Evolutionary conservation across 2,888 invertebrate species (phyloP), one percentile per base, ranked within the genome.

Genomic region (Agrotis puta): DNA sequence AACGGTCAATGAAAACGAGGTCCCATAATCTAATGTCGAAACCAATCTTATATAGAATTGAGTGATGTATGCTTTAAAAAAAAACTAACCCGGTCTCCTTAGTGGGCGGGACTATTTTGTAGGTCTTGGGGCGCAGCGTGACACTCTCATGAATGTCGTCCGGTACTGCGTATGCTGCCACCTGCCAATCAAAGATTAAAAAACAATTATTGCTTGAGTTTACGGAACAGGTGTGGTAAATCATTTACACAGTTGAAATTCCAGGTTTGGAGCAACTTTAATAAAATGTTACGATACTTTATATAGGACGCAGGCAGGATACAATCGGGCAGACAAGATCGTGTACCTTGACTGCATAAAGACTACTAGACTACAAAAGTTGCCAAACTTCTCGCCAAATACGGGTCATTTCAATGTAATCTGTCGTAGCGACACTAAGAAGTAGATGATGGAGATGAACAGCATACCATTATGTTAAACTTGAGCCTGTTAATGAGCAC

Each of bases 401-500:
- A 27, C 14, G 20, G 13, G 14, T 14, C 22, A 1, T 24, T 14
- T 16, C 7, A 53, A 24, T 53, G 6, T 14, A 45, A 16, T 16
- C 5, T 22, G 20, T 2, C 14, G 14, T 51, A 39, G 39, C 6
- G 22, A 22, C 16, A 53, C 22, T 24, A 16, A 24, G 9, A 53
- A 18, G 18, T 53, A 53, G 24, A 33, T 45, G 14, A 9, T 22
- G 18, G 18, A 27, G 24, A 39, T n/a, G 24, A 20, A n/a, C n/a
- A 64, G 20, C 88, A 93, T 64, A 97, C 97, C 90, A 96, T 88
- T 61, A 98, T 74, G 70, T 96, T 94, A 22, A 92, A 92, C 6
- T 93, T 81, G 50, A 97, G 96, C 66, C 97, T 93, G 88, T 98
- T 98, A 48, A 97, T 94, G 22, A 98, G 92, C 16, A 97, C 93